Base-by-base conservation (phyloP, 2,113 vertebrate genomes). In the Phalacrocorax aristotelis region DNA sequence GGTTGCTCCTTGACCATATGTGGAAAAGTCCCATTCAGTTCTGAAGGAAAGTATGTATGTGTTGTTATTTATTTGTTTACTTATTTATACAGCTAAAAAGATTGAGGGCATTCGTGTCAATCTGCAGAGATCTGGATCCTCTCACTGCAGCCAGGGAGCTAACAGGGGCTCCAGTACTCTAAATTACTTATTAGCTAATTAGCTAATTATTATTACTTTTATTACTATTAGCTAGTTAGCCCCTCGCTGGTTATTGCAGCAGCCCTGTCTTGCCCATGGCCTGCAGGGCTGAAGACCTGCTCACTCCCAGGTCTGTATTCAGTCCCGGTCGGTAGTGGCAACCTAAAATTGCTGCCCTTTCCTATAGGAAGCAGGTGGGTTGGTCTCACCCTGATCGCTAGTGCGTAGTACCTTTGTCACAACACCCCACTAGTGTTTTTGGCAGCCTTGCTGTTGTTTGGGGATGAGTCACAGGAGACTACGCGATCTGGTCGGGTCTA, bases 391-490 rank as follows among this genome's bases (percentile, higher is more conserved):
- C 84, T 30, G 4, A 19, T 6, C 21, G 0, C 48, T 27, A 51
- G 25, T 46, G 38, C 3, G 4, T 46, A 38, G 48, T 16, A 21
- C 71, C 76, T 88, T 15, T 90, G 86, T 71, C 86, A 58, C 46
- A 38, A 30, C 12, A 1, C 8, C 72, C 76, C 0, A 1, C 32
- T 81, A 1, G 13, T 5, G 2, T 87, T 94, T 94, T 87, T 85
- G 93, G 89, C 89, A 94, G 89, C 81, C 48, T 44, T 7, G 40
- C 38, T 79, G 66, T 17, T 27, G 64, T 89, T 77, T 23, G 80
- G 69, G 82, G 44, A 66, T 97, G 96, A 96, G 77, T 95, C 95
- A 97, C 65, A 88, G 92, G 90, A 79, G 60, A 1, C 77, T 46
- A 52, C 0, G 11, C 79, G 81, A 30, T 55, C 36, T 77, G 88